A percentile compares a stretch with the other conserved stretches of the same genome.
These are phyloP conservation scores for Scaptodrosophila latifasciaeformis DNA, from an alignment of 2,888 invertebrate genomes.

Conservation along the genomic window DNA sequence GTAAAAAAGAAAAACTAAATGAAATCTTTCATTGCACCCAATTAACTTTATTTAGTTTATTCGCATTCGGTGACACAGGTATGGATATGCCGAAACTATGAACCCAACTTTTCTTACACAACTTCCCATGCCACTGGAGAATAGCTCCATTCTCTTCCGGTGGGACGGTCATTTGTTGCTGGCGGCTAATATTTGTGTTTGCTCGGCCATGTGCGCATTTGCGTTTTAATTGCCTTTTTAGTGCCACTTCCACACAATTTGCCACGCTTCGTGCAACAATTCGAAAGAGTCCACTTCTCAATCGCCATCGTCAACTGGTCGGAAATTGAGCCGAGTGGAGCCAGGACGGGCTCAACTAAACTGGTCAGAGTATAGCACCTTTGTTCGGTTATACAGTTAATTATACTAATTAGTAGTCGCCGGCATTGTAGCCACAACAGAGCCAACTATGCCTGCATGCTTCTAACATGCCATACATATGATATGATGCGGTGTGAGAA, in stretches of 20 bases:
- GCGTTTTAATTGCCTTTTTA: conserved; percentile 69
- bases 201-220: conserved; percentile 38
- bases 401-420: conserved; percentile 65
- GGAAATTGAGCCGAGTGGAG: conserved; percentile 2
- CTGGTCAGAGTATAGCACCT: conserved; percentile 11
- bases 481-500: no score
- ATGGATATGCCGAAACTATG: no score
- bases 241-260: conserved; percentile 68
- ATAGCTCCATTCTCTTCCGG: no score
- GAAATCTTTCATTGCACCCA: no score
- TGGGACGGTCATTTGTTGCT: conserved; percentile 19
- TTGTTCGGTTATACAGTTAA: conserved; percentile 58
- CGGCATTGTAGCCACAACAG: conserved; percentile 34
- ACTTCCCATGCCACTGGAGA: no score
- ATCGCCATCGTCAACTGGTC: no score
- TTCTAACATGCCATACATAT: not conserved
- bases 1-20: no score
- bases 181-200: not conserved
- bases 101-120: no score
- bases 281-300: conserved; percentile 47
- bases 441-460: conserved; percentile 21
- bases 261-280: conserved; percentile 65
- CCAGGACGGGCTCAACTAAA: conserved; percentile 6
- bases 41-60: no score
- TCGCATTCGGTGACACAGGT: no score